Conservation (phyloP, 2,113 vertebrate species). For the Suricata suricatta region DNA sequence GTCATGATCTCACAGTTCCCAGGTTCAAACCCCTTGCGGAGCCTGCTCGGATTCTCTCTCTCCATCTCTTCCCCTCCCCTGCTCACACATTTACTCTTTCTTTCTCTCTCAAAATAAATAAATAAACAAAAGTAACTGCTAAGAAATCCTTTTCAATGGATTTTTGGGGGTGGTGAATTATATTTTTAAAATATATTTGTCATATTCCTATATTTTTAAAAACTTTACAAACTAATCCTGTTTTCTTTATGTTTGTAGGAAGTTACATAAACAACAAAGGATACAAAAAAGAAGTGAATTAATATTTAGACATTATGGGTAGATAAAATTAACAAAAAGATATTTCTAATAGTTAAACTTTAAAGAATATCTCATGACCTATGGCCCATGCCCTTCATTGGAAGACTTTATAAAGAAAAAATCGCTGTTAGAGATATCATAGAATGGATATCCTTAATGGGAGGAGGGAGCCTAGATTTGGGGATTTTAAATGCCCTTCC, state of each 20-base stretch:
- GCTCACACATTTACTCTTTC: too few relatives aligned
- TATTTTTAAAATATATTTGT: background rate
- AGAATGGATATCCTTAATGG: background rate
- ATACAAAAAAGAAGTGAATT: background rate
- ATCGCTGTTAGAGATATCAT: background rate
- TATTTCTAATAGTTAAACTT: background rate
- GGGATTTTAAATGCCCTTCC: background rate
- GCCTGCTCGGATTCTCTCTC: too few relatives aligned
- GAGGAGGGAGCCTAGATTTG: background rate
- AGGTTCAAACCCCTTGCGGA: too few relatives aligned
- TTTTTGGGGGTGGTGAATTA: background rate
- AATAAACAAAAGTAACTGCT: background rate
- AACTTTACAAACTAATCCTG: background rate
- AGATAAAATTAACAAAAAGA: background rate
- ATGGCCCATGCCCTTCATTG: background rate
- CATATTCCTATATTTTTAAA: background rate
- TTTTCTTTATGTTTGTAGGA: conserved; percentile 3
- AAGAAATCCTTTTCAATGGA: background rate
- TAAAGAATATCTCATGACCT: background rate
- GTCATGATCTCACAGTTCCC: too few relatives aligned
- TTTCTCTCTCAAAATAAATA: too few relatives aligned
- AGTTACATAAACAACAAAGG: background rate
- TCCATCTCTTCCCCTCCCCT: too few relatives aligned
- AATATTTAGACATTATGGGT: background rate
- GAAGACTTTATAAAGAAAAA: background rate